Evolutionary conservation across 2,888 invertebrate species (phyloP).

Genomic region (Synanthedon myopaeformis): DNA sequence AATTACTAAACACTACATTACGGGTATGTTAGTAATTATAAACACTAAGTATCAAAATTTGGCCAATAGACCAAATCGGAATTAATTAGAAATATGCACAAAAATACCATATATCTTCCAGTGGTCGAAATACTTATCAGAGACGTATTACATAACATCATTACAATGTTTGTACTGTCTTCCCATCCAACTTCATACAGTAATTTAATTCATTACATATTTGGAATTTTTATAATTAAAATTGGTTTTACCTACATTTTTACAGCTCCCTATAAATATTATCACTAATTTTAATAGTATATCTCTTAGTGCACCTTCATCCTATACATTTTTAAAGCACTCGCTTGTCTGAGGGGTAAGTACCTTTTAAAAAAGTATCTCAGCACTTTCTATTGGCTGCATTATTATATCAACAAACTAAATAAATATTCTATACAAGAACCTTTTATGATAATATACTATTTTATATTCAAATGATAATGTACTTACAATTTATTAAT

Average conservation of each 20-base stretch:
- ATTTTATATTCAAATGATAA: background rate
- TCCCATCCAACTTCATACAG: constrained; percentile 25
- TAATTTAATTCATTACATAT: constrained; percentile 1
- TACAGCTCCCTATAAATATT: too few species aligned
- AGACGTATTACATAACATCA: background rate
- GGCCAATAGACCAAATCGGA: too few species aligned
- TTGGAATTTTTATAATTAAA: background rate
- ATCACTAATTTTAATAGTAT: too few species aligned
- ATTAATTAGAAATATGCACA: background rate
- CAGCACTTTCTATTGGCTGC: constrained; percentile 50
- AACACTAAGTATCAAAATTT: too few species aligned
- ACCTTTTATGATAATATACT: background rate
- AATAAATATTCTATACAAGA: background rate
- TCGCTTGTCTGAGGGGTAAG: constrained; percentile 35
- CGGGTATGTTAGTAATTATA: too few species aligned
- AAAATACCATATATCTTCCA: background rate
- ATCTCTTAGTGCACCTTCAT: constrained; percentile 35
- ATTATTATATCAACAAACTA: constrained; percentile 27
- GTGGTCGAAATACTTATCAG: background rate
- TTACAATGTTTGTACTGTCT: constrained; percentile 26
- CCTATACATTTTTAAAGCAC: constrained; percentile 48
- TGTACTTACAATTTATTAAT: background rate
- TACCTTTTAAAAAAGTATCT: constrained; percentile 30
- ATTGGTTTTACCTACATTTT: too few species aligned
- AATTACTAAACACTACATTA: too few species aligned